phyloP scores from a whole-genome alignment of 2,797 vertebrate genomes.

The Sphaeramia orbicularis region DNA sequence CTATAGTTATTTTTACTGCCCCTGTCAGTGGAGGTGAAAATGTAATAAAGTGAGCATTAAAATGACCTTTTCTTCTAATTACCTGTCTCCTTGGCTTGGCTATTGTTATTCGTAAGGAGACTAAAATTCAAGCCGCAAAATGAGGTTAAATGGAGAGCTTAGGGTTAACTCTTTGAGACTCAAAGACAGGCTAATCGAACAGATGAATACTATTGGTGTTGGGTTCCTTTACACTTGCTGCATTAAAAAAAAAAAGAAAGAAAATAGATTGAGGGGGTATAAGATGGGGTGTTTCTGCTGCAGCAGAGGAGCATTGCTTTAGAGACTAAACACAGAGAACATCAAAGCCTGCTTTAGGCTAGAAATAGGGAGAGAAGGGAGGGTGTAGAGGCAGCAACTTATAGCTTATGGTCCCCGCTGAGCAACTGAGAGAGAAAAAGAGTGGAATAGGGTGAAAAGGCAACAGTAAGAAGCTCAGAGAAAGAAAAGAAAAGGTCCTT shows the following conservation, averaged over 20 bases:
- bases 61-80: constrained; percentile 44
- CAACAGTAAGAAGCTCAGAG: not conserved
- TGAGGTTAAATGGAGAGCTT: not conserved
- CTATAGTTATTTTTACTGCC: constrained; percentile 19
- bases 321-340: constrained; percentile 52
- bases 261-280: not conserved
- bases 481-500: constrained; percentile 21
- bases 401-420: constrained; percentile 22
- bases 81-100: constrained; percentile 28
- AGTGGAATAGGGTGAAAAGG: not conserved
- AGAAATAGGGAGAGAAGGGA: constrained; percentile 36
- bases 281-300: constrained; percentile 37
- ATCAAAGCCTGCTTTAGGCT: constrained; percentile 66
- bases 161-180: not conserved
- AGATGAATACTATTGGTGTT: constrained; percentile 13
- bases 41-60: constrained; percentile 26
- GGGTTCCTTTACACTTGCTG: constrained; percentile 39
- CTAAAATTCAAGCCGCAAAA: constrained; percentile 8
- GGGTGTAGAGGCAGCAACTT: constrained; percentile 26
- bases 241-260: not conserved
- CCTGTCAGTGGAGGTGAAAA: constrained; percentile 23
- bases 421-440: constrained; percentile 20
- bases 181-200: constrained; percentile 11
- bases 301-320: constrained; percentile 45
- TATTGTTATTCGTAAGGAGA: constrained; percentile 1